Evolutionary conservation across 2,797 vertebrate genomes (phyloP), one percentile per base, ranked within the genome.

Genomic region (Pantherophis alleghaniensis): DNA sequence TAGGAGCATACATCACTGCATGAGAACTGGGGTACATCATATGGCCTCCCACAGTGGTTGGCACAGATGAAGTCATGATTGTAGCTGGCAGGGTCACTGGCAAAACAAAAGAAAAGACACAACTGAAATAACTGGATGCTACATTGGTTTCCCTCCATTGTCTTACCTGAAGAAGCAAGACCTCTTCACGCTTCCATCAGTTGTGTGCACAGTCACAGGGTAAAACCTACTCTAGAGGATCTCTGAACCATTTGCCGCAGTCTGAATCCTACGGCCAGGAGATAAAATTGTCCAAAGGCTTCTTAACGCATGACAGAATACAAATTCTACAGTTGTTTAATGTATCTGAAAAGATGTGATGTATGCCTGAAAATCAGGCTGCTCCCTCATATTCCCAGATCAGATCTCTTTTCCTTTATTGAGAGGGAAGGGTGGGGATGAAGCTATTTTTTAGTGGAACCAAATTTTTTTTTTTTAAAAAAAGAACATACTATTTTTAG

Each of bases 21-120:
- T 99, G 99, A 5, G 99, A 98, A 96, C 99, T 99, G 94, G 98
- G 98, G 97, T 99, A 99, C 99, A 99, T 99, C 99, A 99, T 99
- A 98, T 99, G 99, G 97, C 99, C 98, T 11, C 98, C 98, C 97
- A 99, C 98, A 1, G 99, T 99, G 90, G 99, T 99, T 95, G 99
- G 98, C 97, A 99, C 97, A 0, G 99, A 99, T 0, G 99, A 99
- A 37, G 99, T 99, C 98, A 99, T 99, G 96, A 99, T 99, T 97
- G 99, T 99, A 74, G 99, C 99, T 0, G 99, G 99, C 98, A 99
- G 98, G 96, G 98, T 99, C 97, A 99, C 99, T 94, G 98, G 97
- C 91, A 96, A 18, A 51, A 90, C 94, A 92, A 97, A 92, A 96
- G 53, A 89, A 60, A 86, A 0, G 12, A 10, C 26, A 74, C 18